A percentile compares a stretch with the other conserved stretches of the same genome.
Evolutionary conservation across 2,888 invertebrate genomes (phyloP).

Genomic region (Fragum sueziense): DNA sequence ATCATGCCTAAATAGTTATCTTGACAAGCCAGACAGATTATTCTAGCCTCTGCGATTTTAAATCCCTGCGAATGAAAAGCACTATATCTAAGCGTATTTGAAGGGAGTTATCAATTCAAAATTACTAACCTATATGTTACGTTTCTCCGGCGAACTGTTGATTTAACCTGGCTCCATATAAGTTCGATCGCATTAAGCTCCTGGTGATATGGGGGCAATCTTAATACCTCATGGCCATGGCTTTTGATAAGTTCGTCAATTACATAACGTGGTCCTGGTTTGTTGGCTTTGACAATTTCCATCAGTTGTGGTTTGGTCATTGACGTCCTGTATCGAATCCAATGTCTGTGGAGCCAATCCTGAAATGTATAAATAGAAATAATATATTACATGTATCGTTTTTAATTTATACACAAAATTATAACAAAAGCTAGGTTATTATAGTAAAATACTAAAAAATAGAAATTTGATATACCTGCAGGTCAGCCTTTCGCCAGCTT

Average conservation of each 20-base stretch:
- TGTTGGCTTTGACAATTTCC: conserved; percentile 15
- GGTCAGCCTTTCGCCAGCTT: conserved; percentile 25
- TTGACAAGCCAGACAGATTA: too few relatives aligned
- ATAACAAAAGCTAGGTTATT: background rate
- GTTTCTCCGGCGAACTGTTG: conserved; percentile 1
- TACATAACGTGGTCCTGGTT: conserved; percentile 19
- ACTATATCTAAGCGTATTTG: too few relatives aligned
- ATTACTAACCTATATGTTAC: conserved; percentile 16
- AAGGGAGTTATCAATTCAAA: too few relatives aligned
- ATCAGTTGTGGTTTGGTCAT: conserved; percentile 27
- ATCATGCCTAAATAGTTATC: background rate
- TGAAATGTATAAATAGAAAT: too few relatives aligned
- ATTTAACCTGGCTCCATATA: conserved; percentile 32
- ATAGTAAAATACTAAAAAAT: too few relatives aligned
- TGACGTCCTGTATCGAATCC: too few relatives aligned
- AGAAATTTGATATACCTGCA: conserved; percentile 16
- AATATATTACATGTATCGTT: too few relatives aligned
- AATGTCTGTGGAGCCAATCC: too few relatives aligned
- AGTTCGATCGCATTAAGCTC: conserved; percentile 36
- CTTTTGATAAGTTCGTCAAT: conserved; percentile 19
- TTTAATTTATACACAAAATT: too few relatives aligned
- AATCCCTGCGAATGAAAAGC: too few relatives aligned
- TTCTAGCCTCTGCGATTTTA: too few relatives aligned
- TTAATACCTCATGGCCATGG: conserved; percentile 29
- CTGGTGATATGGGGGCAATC: conserved; percentile 35